These are phyloP conservation scores for Gymnoscopelus braueri DNA, from an alignment of 2,797 vertebrate species.

Conservation along the genomic window DNA sequence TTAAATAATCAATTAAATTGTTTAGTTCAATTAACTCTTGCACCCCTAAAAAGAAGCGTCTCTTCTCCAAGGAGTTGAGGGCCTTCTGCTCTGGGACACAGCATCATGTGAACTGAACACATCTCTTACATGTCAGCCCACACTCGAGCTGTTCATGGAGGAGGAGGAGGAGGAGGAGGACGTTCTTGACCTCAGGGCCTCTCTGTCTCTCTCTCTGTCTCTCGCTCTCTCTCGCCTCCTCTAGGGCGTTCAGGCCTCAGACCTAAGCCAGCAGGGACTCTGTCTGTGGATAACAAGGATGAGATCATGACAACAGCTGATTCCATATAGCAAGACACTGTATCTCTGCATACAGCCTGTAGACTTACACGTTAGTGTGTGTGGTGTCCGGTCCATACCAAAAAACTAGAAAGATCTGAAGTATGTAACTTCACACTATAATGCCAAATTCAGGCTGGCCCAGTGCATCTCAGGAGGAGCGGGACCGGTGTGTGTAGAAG, in stretches of 20 bases:
- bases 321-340: conserved; percentile 21
- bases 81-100: conserved; percentile 9
- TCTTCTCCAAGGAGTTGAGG: background rate
- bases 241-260: background rate
- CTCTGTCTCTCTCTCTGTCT: background rate
- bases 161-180: conserved; percentile 55
- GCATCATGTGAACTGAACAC: conserved; percentile 23
- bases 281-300: conserved; percentile 43
- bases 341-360: background rate
- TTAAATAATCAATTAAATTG: too few relatives aligned
- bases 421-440: too few relatives aligned
- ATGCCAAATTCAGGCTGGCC: too few relatives aligned
- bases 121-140: conserved; percentile 53
- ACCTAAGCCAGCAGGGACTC: conserved; percentile 13
- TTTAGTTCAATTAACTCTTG: too few relatives aligned
- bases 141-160: conserved; percentile 39
- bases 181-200: conserved; percentile 53
- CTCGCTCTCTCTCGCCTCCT: background rate
- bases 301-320: conserved; percentile 60
- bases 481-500: too few relatives aligned
- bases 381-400: background rate
- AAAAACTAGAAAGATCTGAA: too few relatives aligned
- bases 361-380: background rate
- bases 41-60: too few relatives aligned
- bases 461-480: too few relatives aligned